Conservation (phyloP, 2,113 vertebrate genomes). For the Toxostoma redivivum region DNA sequence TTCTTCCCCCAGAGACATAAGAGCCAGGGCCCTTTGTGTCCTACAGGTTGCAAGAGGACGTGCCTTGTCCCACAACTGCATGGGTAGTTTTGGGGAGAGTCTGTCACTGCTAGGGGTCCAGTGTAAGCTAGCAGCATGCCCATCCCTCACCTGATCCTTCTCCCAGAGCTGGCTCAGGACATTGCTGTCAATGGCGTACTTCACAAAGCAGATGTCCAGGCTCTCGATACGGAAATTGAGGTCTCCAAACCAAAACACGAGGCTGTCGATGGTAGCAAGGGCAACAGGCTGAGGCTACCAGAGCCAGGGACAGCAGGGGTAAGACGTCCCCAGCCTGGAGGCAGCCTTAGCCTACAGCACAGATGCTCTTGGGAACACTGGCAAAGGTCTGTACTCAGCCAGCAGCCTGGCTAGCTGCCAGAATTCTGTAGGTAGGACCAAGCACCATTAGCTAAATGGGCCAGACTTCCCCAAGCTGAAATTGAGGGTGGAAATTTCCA, state of each 20-base stretch:
- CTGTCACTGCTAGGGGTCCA: accelerated
- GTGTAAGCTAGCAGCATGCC: background rate
- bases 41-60: accelerated
- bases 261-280: constrained; percentile 63
- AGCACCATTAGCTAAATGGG: background rate
- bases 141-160: constrained; percentile 89
- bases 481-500: background rate
- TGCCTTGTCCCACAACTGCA: background rate
- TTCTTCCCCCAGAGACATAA: background rate
- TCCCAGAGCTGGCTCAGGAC: constrained; percentile 93
- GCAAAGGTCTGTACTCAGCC: background rate
- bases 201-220: constrained; percentile 94
- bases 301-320: background rate
- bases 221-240: constrained; percentile 97
- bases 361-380: background rate
- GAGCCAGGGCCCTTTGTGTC: background rate
- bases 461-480: background rate
- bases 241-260: constrained; percentile 98
- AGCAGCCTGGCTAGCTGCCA: background rate
- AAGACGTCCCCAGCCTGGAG: background rate
- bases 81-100: background rate
- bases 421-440: background rate
- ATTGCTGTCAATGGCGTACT: constrained; percentile 90
- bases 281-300: accelerated
- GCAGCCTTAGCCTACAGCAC: background rate